These are phyloP conservation scores for Bilobella aurantiaca DNA, from an alignment of 1,140 invertebrate genomes.

Conservation along the genomic window DNA sequence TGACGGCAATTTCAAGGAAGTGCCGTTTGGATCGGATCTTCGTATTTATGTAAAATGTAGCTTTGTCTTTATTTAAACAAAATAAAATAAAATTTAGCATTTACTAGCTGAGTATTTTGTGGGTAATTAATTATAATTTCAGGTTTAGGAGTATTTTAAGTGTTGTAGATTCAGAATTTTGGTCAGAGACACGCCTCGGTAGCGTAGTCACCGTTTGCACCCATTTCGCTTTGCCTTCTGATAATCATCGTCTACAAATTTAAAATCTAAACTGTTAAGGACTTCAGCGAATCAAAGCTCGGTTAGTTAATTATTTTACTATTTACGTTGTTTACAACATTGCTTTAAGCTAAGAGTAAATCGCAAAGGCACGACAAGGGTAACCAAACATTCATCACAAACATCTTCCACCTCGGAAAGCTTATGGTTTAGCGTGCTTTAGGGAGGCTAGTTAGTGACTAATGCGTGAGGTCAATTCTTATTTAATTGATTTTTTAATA, in stretches of 20 bases:
- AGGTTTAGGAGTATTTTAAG: neutral
- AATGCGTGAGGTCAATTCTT: too few species aligned
- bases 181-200: constrained; percentile 21
- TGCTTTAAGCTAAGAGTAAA: neutral
- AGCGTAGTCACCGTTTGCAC: neutral
- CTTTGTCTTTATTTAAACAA: too few species aligned
- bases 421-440: too few species aligned
- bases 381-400: neutral
- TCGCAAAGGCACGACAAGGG: neutral
- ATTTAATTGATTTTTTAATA: too few species aligned
- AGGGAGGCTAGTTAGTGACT: too few species aligned
- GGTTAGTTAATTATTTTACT: neutral
- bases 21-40: too few species aligned
- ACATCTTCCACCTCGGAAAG: neutral
- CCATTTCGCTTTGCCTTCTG: constrained; percentile 15
- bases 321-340: neutral
- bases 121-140: neutral
- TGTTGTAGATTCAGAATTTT: neutral
- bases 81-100: too few species aligned
- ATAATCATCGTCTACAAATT: constrained; percentile 24
- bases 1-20: too few species aligned
- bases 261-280: constrained; percentile 9
- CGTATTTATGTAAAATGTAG: too few species aligned
- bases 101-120: neutral
- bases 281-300: constrained; percentile 7